Evolutionary conservation across 2,113 vertebrate genomes (phyloP), one percentile per base, ranked within the genome.

Genomic region (Dasypus novemcinctus): DNA sequence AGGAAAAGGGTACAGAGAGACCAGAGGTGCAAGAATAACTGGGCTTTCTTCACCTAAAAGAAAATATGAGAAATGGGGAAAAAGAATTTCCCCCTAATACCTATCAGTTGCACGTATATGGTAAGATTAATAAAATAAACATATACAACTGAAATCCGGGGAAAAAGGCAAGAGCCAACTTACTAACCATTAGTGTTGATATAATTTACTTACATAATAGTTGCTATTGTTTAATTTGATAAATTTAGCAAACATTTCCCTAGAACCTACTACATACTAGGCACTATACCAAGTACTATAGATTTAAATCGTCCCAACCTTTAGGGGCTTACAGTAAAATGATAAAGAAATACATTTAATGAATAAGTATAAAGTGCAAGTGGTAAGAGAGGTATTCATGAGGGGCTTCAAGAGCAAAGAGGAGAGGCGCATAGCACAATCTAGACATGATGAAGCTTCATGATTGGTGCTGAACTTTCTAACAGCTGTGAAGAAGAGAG

Each of bases 211-310:
- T 29, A 36, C 46, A 13, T 89, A 80, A 91, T 21, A 82, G 18
- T 68, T 78, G 5, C 27, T 41, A 85, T 18, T 2, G 36, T 75
- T 93, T 90, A n/a, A 7, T 46, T 85, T 81, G 7, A 68, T 68
- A 72, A 96, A 90, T 84, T 84, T 95, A 92, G 17, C 61, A 68
- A 61, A 76, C 83, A 41, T 64, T 57, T 76, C 31, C 25, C 43
- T 54, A 71, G 14, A 80, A 33, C 9, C 10, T 74, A 72, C 15
- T 49, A 10, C 49, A 72, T 15, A 83, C 4, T 27, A 75, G 41
- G 57, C n/a, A 92, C 2, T n/a, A 54, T 38, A 12, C 3, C 36
- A 57, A 29, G 90, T 64, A 92, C 36, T 63, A 49, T 1, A 87
- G 80, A 59, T 90, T 2, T 69, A 75, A 86, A 91, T 5, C 5